A percentile compares a stretch with the other conserved stretches of the same genome.
These are phyloP conservation scores for Pyrochroa serraticornis DNA, from an alignment of 2,888 invertebrate genomes.

Conservation along the genomic window DNA sequence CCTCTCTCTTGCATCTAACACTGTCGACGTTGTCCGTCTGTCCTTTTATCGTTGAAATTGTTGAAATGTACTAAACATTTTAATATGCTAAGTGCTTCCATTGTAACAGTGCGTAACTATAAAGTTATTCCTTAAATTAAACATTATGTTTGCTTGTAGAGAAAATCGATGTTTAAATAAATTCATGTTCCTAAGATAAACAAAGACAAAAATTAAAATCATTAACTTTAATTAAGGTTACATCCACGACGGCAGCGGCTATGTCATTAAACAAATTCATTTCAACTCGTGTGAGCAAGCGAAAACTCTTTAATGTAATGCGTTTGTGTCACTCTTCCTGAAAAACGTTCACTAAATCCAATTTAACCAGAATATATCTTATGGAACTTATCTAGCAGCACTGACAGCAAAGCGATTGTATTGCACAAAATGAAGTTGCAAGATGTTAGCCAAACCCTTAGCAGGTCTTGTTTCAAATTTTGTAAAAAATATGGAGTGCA, in stretches of 20 bases:
- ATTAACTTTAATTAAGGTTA: conserved; percentile 9
- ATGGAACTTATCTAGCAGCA: too few relatives aligned
- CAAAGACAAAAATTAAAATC: conserved; percentile 15
- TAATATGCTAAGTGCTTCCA: conserved; percentile 33
- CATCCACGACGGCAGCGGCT: not conserved
- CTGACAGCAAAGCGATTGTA: not conserved
- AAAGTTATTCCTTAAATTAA: conserved; percentile 18
- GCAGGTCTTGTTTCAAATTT: too few relatives aligned
- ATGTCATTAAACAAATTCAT: too few relatives aligned
- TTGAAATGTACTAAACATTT: conserved; percentile 30
- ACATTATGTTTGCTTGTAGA: conserved; percentile 3
- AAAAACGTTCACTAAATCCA: too few relatives aligned
- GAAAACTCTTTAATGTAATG: too few relatives aligned
- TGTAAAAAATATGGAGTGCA: too few relatives aligned
- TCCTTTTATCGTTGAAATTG: conserved; percentile 26
- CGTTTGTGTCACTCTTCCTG: too few relatives aligned
- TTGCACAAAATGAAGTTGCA: not conserved
- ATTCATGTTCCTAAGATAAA: conserved; percentile 16
- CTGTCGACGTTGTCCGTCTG: conserved; percentile 16
- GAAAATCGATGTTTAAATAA: conserved; percentile 11
- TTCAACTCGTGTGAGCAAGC: too few relatives aligned
- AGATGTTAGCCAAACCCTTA: not conserved
- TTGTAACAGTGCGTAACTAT: conserved; percentile 19
- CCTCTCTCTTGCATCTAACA: conserved; percentile 21
- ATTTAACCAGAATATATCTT: too few relatives aligned